Base-by-base conservation (phyloP, 2,888 invertebrate species). In the Meloe dianella region DNA sequence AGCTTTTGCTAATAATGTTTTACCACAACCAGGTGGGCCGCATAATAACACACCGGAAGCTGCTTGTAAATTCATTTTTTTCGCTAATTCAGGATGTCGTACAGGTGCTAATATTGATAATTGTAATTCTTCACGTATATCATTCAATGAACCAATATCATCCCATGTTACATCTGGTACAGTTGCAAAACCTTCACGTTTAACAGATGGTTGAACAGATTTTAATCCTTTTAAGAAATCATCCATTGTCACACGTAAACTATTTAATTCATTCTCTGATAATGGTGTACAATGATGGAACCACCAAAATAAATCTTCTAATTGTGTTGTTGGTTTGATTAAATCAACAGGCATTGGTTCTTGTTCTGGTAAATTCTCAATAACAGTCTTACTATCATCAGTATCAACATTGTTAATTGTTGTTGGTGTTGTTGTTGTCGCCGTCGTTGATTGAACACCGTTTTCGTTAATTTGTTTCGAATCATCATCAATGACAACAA, bases 151-250 rank as follows among this genome's bases (percentile, higher is more conserved):
- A 0, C 99, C 99, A 73, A 99, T 90, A 85, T 99, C 97, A 47
- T 95, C 91, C 98, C 98, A 99, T 1, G 95, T 95, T 0, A 96
- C 95, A 85, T 97, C 96, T 2, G 99, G 98, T 14, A 99, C 96
- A 0, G 97, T 97, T 1, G 95, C 95, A 84, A 99, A 98, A 60
- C 98, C 98, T 86, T 99, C 98, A 74, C 98, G 87, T 78, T 97
- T 97, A 0, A 97, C 93, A 61, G 96, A 95, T 0, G 98, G 98
- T 81, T 96, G 95, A 7, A 96, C 92, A 64, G 89, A 86, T 80
- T 92, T 91, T 29, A 96, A 83, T 5, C 96, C 96, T 74, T 86
- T 86, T 64, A 89, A 80, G 77, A 95, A 95, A 81, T 97, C 96
- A 6, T 89, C 87, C 78, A 92, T 87, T 54, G 89, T 89, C 17